Conservation (phyloP, 2,797 vertebrate genomes). For the Anabas testudineus region DNA sequence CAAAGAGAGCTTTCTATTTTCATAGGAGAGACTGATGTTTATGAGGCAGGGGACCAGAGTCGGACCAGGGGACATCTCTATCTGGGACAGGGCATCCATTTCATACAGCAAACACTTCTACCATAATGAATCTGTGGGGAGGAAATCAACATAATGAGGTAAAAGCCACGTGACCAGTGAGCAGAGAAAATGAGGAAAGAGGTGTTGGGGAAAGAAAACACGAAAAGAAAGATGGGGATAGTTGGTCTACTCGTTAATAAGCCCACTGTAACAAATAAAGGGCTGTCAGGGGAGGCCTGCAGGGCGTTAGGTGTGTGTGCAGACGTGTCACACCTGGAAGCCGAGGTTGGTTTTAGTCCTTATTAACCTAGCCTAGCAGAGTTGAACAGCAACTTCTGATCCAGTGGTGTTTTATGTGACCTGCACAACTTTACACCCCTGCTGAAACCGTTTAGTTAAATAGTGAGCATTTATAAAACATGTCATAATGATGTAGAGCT, state of each 20-base stretch:
- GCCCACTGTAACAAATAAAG: slow-evolving; percentile 72
- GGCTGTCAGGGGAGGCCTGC: slow-evolving; percentile 57
- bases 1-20: slow-evolving; percentile 63
- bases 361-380: slow-evolving; percentile 61
- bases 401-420: slow-evolving; percentile 25
- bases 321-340: slow-evolving; percentile 59
- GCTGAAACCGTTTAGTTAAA: slow-evolving; percentile 24
- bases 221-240: slow-evolving; percentile 44
- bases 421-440: slow-evolving; percentile 25
- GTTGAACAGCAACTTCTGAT: slow-evolving; percentile 36
- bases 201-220: slow-evolving; percentile 6
- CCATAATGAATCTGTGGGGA: slow-evolving; percentile 78
- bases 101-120: slow-evolving; percentile 70
- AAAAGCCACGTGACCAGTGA: slow-evolving; percentile 60
- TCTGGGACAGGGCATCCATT: slow-evolving; percentile 80
- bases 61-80: slow-evolving; percentile 74
- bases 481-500: slow-evolving; percentile 17
- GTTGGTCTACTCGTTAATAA: slow-evolving; percentile 74
- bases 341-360: slow-evolving; percentile 23
- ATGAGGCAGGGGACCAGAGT: slow-evolving; percentile 70
- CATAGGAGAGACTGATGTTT: slow-evolving; percentile 71
- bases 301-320: slow-evolving; percentile 31
- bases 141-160: slow-evolving; percentile 78
- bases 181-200: slow-evolving; percentile 49
- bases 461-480: slow-evolving; percentile 35